Evolutionary conservation across 2,888 invertebrate species (phyloP).

Genomic region (Calliopum simillimum): DNA sequence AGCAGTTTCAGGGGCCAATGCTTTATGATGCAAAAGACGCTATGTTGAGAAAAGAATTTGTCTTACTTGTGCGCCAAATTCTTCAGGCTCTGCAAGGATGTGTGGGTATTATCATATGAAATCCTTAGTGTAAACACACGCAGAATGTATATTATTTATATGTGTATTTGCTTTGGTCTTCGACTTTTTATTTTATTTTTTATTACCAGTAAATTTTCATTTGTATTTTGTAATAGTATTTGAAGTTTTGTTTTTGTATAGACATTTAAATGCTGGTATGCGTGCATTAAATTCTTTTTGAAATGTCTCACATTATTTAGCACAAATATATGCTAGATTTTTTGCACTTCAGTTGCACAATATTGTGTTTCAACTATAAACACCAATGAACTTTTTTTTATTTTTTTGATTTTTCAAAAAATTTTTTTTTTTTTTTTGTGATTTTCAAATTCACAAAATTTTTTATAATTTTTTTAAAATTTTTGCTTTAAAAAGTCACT

Average conservation of each 20-base stretch:
- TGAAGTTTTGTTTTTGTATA: too few relatives aligned
- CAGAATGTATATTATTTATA: conserved; percentile 23
- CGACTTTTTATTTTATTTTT: too few relatives aligned
- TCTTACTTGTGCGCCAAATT: neutral
- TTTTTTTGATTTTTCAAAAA: conserved; percentile 35
- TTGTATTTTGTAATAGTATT: too few relatives aligned
- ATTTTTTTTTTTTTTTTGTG: conserved; percentile 12
- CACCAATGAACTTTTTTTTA: conserved; percentile 14
- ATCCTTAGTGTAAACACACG: conserved; percentile 58
- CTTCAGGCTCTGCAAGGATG: conserved; percentile 13
- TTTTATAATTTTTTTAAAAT: conserved; percentile 8
- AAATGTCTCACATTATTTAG: too few relatives aligned
- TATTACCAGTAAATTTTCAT: too few relatives aligned
- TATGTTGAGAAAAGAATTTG: neutral
- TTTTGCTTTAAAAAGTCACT: conserved; percentile 14
- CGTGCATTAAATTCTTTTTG: too few relatives aligned
- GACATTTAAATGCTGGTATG: too few relatives aligned
- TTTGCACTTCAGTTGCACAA: too few relatives aligned
- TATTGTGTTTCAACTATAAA: too few relatives aligned
- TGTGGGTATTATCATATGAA: conserved; percentile 58
- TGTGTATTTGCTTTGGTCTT: too few relatives aligned
- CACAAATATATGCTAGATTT: too few relatives aligned
- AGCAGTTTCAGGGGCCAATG: conserved; percentile 13
- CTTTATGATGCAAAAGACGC: neutral
- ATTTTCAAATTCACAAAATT: conserved; percentile 7